Percentiles rank a stretch among this genome's conserved stretches.
These are phyloP conservation scores for Hepsetus odoe DNA, from an alignment of 2,113 vertebrate genomes.

Conservation along the genomic window DNA sequence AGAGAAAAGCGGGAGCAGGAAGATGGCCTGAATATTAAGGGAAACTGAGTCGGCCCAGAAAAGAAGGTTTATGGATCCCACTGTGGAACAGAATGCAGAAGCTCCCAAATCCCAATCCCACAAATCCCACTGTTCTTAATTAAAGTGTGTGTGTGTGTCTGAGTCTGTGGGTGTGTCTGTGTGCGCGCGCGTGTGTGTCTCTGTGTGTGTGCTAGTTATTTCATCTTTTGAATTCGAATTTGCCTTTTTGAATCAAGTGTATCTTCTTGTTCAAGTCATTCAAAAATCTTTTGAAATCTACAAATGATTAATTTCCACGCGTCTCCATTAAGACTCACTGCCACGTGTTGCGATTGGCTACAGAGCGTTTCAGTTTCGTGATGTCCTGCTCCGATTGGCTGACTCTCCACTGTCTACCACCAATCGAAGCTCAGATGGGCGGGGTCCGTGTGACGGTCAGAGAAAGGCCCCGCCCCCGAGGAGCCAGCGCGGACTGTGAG, in stretches of 20 bases:
- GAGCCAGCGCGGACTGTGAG: background rate
- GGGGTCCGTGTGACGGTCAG: background rate
- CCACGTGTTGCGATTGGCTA: too few relatives aligned
- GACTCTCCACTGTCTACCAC: background rate
- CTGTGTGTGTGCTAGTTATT: too few relatives aligned
- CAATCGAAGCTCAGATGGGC: background rate
- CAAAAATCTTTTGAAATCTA: too few relatives aligned
- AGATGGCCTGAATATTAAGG: constrained; percentile 59
- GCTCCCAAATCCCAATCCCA: constrained; percentile 60
- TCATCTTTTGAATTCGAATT: too few relatives aligned
- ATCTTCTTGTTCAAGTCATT: too few relatives aligned
- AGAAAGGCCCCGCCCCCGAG: background rate
- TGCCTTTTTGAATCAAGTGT: too few relatives aligned
- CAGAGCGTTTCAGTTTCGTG: too few relatives aligned
- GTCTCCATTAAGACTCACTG: too few relatives aligned
- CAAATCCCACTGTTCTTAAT: constrained; percentile 57
- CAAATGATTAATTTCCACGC: too few relatives aligned
- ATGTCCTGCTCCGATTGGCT: background rate
- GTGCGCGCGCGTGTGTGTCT: constrained; percentile 22
- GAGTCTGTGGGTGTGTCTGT: constrained; percentile 53
- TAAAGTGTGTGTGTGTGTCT: constrained; percentile 49
- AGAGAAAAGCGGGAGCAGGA: constrained; percentile 43
- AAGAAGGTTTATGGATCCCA: constrained; percentile 56
- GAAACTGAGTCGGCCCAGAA: constrained; percentile 47
- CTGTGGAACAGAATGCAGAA: constrained; percentile 41